phyloP scores from a whole-genome alignment of 2,113 vertebrate genomes.

The Hippocampus zosterae region DNA sequence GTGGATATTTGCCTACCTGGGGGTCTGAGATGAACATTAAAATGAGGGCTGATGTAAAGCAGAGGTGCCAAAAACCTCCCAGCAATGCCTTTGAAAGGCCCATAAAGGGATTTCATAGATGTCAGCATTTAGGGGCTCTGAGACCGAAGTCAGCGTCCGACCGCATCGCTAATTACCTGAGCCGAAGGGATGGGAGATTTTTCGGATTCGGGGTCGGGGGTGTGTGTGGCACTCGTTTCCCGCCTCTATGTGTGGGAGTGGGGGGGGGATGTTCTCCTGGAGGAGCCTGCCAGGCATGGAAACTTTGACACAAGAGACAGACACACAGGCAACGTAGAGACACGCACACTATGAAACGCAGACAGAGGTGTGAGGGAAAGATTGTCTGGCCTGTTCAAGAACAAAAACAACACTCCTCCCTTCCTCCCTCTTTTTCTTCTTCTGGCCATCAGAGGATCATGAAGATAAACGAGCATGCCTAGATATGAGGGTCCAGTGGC shows the following conservation, averaged over 20 bases:
- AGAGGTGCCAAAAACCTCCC: constrained; percentile 56
- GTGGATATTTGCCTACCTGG: constrained; percentile 35
- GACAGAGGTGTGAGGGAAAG: constrained; percentile 27
- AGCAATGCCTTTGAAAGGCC: constrained; percentile 65
- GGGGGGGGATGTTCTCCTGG: constrained; percentile 53
- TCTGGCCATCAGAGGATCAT: constrained; percentile 40
- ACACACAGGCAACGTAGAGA: constrained; percentile 20
- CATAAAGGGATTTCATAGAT: constrained; percentile 74
- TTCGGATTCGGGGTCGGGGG: constrained; percentile 44
- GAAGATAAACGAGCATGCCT: constrained; percentile 55
- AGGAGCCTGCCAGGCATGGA: constrained; percentile 67
- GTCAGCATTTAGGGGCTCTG: constrained; percentile 69
- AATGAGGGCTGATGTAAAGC: constrained; percentile 44
- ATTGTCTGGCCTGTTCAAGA: constrained; percentile 32
- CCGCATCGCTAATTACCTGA: constrained; percentile 76
- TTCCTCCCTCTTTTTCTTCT: constrained; percentile 23
- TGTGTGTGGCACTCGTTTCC: constrained; percentile 38
- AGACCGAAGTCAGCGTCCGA: constrained; percentile 59
- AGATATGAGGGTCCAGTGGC: constrained; percentile 60
- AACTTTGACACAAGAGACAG: constrained; percentile 64
- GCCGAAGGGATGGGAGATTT: constrained; percentile 52
- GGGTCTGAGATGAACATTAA: constrained; percentile 21
- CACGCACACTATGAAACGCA: constrained; percentile 8
- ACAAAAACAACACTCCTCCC: constrained; percentile 49
- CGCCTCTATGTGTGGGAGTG: constrained; percentile 19